Evolutionary conservation across 1,140 invertebrate species (phyloP).

Genomic region (Pteromalus puparum): DNA sequence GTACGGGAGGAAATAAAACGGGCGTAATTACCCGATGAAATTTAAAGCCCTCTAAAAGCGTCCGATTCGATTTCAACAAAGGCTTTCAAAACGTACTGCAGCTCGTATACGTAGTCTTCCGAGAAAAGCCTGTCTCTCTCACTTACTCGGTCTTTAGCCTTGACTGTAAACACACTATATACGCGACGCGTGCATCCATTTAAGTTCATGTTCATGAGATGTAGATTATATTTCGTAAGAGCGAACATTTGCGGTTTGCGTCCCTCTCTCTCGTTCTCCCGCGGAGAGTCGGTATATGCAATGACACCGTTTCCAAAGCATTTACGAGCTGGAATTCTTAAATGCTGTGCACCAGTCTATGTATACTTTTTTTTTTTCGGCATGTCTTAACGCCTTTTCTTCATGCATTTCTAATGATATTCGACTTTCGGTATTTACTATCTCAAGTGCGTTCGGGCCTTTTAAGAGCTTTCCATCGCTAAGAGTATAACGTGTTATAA

Average conservation of each 20-base stretch:
- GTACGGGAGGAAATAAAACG: background rate
- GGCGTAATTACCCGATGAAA: background rate
- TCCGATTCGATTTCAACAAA: background rate
- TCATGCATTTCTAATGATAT: slow-evolving; percentile 47
- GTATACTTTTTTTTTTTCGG: background rate
- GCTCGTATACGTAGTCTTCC: background rate
- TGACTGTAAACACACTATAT: slow-evolving; percentile 27
- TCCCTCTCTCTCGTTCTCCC: slow-evolving; percentile 33
- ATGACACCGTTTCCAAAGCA: slow-evolving; percentile 57
- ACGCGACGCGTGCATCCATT: slow-evolving; percentile 48
- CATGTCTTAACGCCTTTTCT: slow-evolving; percentile 15
- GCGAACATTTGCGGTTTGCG: slow-evolving; percentile 50
- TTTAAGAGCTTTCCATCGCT: background rate
- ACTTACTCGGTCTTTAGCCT: slow-evolving; percentile 23
- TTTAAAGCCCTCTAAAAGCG: background rate
- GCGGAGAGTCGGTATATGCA: slow-evolving; percentile 38
- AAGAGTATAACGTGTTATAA: no score
- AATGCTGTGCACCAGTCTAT: background rate
- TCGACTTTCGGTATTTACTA: background rate
- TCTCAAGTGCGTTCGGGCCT: background rate
- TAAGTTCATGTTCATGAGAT: slow-evolving; percentile 54
- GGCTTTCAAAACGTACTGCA: background rate
- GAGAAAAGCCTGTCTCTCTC: background rate
- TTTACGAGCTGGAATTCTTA: slow-evolving; percentile 54
- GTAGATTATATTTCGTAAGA: slow-evolving; percentile 54